Base-by-base conservation (phyloP, 2,888 invertebrate genomes). In the Sphaeridia pumilis region DNA sequence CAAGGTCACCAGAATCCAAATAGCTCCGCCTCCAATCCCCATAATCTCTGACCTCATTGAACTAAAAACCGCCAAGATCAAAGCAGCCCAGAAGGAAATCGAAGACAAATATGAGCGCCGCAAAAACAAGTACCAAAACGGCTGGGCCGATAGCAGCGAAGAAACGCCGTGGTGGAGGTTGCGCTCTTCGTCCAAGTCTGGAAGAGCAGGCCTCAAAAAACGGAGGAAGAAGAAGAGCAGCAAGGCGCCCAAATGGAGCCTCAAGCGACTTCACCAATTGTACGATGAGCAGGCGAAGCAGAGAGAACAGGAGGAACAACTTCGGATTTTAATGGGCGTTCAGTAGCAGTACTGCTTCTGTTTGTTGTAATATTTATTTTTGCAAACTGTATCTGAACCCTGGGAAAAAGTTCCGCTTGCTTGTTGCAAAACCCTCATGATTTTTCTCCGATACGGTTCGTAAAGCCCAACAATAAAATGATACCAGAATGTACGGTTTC, bases 1-100 rank as follows among this genome's bases (percentile, higher is more conserved):
- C 2, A 46, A 52, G 26, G 41, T 52, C n/a, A 52, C 52, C 26
- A 52, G 28, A 20, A 36, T 52, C 12, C 41, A 52, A 14, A 36
- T 36, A 17, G 27, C 27, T 17, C 52, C 52, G 12, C 52, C 52
- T 1, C 14, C n/a, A 28, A 41, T 52, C 22, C 52, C 52, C n/a
- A 4, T 28, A 26, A 27, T 38, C 5, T 38, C 38, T 17, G 38
- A 38, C 38, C 12, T 38, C 7, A 38, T 38, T 17, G 38, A 38
- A 17, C 17, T 38, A 5, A 38, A 38, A 20, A 38, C 7, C 12
- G 38, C 10, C 17, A 17, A 17, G 17, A 17, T 38, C 17, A 20
- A 38, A 17, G 5, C 7, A 5, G 17, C 20, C 38, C 12, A 38
- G 17, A 17, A 38, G 38, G 20, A 38, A 20, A 38, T 17, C 5